Evolutionary conservation across 2,113 vertebrate species (phyloP), one percentile per base, ranked within the genome.

Genomic region (Pachycephala philippinensis): DNA sequence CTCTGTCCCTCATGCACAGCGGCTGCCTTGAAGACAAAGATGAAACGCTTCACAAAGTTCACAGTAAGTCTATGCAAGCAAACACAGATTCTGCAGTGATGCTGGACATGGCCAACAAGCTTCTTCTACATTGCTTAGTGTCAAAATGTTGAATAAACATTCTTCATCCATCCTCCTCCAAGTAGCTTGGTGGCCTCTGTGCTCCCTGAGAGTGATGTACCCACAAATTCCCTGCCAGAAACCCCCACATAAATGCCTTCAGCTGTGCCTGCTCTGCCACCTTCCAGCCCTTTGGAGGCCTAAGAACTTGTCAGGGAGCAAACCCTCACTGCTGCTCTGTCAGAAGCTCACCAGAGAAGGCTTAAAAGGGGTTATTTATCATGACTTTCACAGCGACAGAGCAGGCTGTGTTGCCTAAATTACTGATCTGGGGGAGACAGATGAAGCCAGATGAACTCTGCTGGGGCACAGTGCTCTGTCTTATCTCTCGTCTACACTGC

Each of bases 1-100:
- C n/a, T 74, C 56, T 47, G 40, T 42, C 42, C n/a, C 42, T 74
- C 24, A 1, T 5, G 27, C 27, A 0, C 42, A 49, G n/a, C 0
- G 0, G 5, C 30, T 70, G 24, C 60, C 70, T 63, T 1, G 2
- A 28, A 65, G 45, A 12, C 45, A 74, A 77, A 74, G 30, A 30
- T 68, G 77, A 72, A 87, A 11, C 0, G 0, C 59, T 68, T 76
- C 35, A 54, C 53, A 12, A 42, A 84, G 53, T 40, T 81, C 45
- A 16, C 1, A 1, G 17, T 16, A 35, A 82, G 37, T n/a, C 64
- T 33, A 13, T 15, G 33, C 28, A 45, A 68, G 24, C 22, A 84
- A 71, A 63, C 44, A 65, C 22, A 60, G 21, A 54, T 59, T 82
- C 69, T 69, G 16, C 39, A 15, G 69, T 15, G 40, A 60, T n/a